Evolutionary conservation across 2,797 vertebrate genomes (phyloP).

Genomic region (Danio aesculapii): DNA sequence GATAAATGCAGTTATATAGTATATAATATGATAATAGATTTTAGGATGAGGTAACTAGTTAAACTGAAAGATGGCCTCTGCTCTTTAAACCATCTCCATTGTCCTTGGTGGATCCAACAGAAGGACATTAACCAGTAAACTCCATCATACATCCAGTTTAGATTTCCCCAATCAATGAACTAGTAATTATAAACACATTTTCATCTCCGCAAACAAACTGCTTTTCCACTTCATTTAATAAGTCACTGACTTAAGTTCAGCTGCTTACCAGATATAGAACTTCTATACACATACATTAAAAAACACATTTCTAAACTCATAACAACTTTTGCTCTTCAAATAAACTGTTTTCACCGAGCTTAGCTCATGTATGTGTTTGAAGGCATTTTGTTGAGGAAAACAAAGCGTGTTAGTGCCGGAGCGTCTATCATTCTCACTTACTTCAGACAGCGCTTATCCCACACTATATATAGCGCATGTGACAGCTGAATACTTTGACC

Average conservation of each 20-base stretch:
- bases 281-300: neutral
- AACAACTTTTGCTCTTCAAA: neutral
- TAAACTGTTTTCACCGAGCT: neutral
- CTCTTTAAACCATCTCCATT: neutral
- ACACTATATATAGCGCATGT: conserved; percentile 88
- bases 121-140: conserved; percentile 19
- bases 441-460: conserved; percentile 71
- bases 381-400: neutral
- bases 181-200: neutral
- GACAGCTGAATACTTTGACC: conserved; percentile 92
- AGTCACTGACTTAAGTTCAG: neutral
- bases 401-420: conserved; percentile 11
- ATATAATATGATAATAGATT: neutral
- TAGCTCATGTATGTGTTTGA: neutral
- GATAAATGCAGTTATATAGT: neutral
- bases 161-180: neutral
- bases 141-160: neutral
- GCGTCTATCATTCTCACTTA: conserved; percentile 67
- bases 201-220: neutral
- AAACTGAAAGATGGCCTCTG: conserved; percentile 3
- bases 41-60: neutral
- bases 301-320: neutral
- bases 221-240: neutral
- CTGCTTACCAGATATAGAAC: neutral
- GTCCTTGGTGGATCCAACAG: neutral